Evolutionary conservation across 1,140 invertebrate genomes (phyloP).

Genomic region (Helicoverpa armigera): DNA sequence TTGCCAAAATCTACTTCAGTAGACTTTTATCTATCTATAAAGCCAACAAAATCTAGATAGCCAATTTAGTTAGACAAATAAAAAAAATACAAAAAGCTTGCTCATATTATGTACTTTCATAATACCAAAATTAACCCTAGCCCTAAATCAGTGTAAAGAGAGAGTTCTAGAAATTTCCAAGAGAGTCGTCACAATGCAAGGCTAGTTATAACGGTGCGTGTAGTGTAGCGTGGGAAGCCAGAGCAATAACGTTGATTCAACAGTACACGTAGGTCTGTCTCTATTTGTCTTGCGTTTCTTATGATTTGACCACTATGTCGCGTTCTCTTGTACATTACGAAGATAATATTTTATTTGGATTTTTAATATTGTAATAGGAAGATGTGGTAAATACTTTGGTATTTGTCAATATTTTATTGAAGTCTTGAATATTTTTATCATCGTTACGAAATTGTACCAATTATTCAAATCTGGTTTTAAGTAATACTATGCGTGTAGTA

Average conservation of each 20-base stretch:
- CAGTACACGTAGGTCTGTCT: background rate
- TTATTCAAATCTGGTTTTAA: background rate
- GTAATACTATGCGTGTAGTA: no score
- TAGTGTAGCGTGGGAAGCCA: background rate
- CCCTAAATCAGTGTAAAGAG: background rate
- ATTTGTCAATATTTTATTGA: no score
- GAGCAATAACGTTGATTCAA: constrained; percentile 16
- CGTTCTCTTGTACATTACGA: constrained; percentile 9
- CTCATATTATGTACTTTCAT: background rate
- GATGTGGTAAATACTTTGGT: no score
- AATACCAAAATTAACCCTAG: no score
- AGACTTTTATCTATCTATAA: background rate
- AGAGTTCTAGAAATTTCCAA: background rate
- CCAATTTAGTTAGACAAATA: constrained; percentile 14
- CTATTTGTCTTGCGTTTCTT: constrained; percentile 6
- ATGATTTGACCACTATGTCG: constrained; percentile 18
- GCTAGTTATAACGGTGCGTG: constrained; percentile 1
- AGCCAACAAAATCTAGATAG: constrained; percentile 6
- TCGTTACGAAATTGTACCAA: no score
- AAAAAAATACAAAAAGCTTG: no score
- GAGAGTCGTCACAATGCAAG: constrained; percentile 13
- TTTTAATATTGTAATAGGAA: no score
- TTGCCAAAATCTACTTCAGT: no score
- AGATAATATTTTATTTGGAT: background rate
- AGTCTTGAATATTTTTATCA: no score